Evolutionary conservation across 2,113 vertebrate species (phyloP).

Genomic region (Scytalopus superciliaris): DNA sequence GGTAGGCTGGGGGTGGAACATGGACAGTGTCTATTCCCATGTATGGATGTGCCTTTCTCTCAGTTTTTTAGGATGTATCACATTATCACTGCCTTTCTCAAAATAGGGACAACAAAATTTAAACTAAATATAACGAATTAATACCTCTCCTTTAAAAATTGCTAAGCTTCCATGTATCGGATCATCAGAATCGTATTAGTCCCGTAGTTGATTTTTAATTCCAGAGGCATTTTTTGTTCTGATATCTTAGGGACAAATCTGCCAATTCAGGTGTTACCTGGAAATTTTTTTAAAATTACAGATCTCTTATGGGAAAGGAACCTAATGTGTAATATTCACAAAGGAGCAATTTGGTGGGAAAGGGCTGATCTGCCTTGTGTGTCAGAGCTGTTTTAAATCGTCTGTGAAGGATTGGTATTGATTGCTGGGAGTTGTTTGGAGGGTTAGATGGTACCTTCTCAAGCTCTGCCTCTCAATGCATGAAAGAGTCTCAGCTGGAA

Average conservation of each 20-base stretch:
- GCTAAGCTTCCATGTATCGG: not conserved
- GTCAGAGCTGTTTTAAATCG: not conserved
- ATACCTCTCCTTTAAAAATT: not conserved
- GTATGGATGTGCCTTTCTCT: not conserved
- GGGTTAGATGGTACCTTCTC: not conserved
- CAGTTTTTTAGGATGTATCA: not conserved
- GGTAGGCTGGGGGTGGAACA: not conserved
- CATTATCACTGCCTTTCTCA: not conserved
- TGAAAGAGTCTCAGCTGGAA: not conserved
- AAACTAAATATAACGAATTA: not conserved
- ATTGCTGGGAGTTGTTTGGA: not conserved
- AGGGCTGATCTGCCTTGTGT: not conserved
- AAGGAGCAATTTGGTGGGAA: not conserved
- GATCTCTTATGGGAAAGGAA: not conserved
- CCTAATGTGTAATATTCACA: not conserved
- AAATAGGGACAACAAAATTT: not conserved
- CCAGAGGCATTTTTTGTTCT: not conserved
- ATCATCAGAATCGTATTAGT: not conserved
- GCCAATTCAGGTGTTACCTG: not conserved
- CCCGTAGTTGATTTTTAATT: not conserved
- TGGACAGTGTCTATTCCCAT: not conserved
- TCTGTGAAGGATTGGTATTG: not conserved
- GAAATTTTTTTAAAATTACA: not conserved
- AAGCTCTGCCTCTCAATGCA: not conserved
- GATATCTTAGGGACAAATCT: not conserved